Evolutionary conservation across 2,888 invertebrate genomes (phyloP).

Genomic region (Polyommatus iphigenia): DNA sequence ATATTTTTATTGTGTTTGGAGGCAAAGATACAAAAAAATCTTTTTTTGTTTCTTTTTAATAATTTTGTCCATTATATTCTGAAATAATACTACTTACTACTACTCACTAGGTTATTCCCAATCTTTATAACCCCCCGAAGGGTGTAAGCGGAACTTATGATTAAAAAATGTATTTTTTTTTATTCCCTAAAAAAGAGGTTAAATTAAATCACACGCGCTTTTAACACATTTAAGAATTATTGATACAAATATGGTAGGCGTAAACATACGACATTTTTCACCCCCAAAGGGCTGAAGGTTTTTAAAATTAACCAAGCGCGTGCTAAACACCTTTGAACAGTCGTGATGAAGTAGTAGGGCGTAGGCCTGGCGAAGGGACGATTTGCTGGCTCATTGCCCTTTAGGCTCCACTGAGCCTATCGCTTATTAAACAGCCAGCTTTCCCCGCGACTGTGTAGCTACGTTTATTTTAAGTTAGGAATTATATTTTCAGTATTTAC

Average conservation of each 20-base stretch:
- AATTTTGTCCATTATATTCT: not conserved
- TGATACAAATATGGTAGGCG: too few species aligned
- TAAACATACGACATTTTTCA: not conserved
- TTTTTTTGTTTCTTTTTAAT: not conserved
- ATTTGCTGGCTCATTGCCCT: conserved; percentile 18
- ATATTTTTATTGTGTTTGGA: not conserved
- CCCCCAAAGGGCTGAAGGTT: not conserved
- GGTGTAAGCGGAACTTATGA: too few species aligned
- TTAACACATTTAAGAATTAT: too few species aligned
- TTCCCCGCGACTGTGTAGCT: not conserved
- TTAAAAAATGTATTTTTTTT: too few species aligned
- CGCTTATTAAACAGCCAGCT: not conserved
- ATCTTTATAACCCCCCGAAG: too few species aligned
- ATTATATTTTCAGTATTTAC: too few species aligned
- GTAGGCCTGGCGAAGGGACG: not conserved
- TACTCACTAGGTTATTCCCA: too few species aligned
- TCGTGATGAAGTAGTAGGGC: conserved; percentile 8
- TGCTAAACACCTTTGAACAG: conserved; percentile 10
- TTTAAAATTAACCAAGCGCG: not conserved
- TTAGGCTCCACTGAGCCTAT: conserved; percentile 9
- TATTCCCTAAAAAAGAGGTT: too few species aligned
- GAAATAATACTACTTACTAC: too few species aligned
- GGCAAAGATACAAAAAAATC: not conserved
- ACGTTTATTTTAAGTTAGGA: not conserved
- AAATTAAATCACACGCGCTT: too few species aligned